Conservation (phyloP, 2,888 invertebrate species). For the Trichogramma evanescens region DNA sequence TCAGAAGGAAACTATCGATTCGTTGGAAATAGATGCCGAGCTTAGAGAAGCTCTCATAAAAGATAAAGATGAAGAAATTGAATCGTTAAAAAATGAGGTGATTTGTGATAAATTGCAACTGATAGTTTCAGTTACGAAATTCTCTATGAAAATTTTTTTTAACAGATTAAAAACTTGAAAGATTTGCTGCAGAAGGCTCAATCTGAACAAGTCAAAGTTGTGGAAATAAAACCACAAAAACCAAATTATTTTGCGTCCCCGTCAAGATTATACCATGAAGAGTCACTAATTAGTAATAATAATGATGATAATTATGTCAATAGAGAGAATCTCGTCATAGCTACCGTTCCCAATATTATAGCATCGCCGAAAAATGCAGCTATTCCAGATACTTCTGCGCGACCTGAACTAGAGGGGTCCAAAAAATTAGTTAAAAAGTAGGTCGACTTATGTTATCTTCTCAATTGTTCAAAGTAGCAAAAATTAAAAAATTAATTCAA, state of each 20-base stretch:
- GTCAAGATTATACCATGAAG: not conserved
- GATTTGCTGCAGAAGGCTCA: not conserved
- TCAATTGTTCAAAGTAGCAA: no score
- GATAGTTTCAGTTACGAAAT: not conserved
- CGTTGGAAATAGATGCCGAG: constrained; percentile 3
- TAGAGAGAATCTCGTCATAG: not conserved
- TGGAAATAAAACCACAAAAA: no score
- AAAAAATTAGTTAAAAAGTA: no score
- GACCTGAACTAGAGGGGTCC: no score
- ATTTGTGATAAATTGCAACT: not conserved
- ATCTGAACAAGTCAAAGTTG: no score
- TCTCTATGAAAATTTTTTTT: not conserved
- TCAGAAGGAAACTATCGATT: not conserved
- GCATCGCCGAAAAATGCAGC: no score
- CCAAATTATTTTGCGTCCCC: not conserved
- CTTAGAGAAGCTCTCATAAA: constrained; percentile 1
- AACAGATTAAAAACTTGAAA: not conserved
- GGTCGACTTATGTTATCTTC: no score
- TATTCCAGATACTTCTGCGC: no score
- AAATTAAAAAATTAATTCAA: no score
- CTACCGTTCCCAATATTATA: no score
- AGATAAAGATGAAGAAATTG: constrained; percentile 1
- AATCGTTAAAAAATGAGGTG: constrained; percentile 7
- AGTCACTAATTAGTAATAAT: not conserved
- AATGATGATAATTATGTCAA: not conserved